A percentile compares a stretch with the other conserved stretches of the same genome.
Conservation (phyloP, 2,113 vertebrate genomes). For the Osmerus mordax region DNA sequence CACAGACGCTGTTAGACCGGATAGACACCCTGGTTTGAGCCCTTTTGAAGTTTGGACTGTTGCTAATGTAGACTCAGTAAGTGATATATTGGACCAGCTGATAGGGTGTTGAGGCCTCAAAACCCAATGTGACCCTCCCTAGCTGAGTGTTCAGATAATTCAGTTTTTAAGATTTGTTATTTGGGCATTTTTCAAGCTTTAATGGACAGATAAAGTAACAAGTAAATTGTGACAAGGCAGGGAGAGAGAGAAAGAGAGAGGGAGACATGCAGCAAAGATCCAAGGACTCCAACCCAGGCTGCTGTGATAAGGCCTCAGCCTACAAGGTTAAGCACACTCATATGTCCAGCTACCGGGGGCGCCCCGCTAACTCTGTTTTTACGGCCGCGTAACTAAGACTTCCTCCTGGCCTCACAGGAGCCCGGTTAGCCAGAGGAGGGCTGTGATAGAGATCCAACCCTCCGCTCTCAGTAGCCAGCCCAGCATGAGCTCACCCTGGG, state of each 20-base stretch:
- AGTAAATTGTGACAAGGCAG: not conserved
- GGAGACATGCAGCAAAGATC: not conserved
- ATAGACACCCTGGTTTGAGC: too few relatives aligned
- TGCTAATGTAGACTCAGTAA: too few relatives aligned
- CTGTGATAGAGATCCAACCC: not conserved
- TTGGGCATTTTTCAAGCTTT: too few relatives aligned
- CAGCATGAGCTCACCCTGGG: not conserved
- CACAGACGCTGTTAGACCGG: too few relatives aligned
- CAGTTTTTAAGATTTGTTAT: too few relatives aligned
- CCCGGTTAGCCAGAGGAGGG: not conserved
- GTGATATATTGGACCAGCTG: too few relatives aligned
- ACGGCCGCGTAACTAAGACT: not conserved
- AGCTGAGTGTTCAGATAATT: too few relatives aligned
- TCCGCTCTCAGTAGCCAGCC: not conserved
- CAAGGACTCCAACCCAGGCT: too few relatives aligned
- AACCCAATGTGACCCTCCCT: too few relatives aligned
- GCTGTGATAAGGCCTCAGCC: not conserved
- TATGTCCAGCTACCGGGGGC: not conserved
- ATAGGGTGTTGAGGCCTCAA: too few relatives aligned
- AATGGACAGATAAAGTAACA: too few relatives aligned
- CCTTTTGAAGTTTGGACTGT: too few relatives aligned
- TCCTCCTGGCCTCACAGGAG: slow-evolving; percentile 6
- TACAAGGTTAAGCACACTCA: not conserved
- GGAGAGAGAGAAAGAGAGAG: not conserved
- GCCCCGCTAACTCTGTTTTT: not conserved